These are phyloP conservation scores for Acrobasis suavella DNA, from an alignment of 2,888 invertebrate species.

Conservation along the genomic window DNA sequence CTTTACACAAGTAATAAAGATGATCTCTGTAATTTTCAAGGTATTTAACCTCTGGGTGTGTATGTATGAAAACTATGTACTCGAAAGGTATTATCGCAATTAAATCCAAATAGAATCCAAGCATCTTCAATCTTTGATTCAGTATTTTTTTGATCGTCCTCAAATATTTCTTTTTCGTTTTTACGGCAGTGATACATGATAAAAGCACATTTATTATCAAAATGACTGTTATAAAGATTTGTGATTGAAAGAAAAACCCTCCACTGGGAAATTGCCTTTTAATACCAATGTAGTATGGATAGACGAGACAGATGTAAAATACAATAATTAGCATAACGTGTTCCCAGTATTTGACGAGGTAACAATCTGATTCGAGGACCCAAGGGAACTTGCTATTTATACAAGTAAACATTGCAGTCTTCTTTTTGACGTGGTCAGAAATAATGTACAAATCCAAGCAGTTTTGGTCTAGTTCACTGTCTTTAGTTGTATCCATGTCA, in stretches of 20 bases:
- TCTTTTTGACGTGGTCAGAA: constrained; percentile 73
- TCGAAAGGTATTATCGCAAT: constrained; percentile 76
- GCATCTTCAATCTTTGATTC: constrained; percentile 65
- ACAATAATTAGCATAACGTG: constrained; percentile 66
- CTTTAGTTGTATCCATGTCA: constrained; percentile 54
- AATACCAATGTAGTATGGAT: constrained; percentile 77
- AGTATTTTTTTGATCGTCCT: constrained; percentile 62
- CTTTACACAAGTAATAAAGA: constrained; percentile 74
- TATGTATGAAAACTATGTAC: constrained; percentile 69
- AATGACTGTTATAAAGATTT: constrained; percentile 65
- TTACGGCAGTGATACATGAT: constrained; percentile 71
- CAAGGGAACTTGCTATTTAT: constrained; percentile 68
- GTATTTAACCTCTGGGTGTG: constrained; percentile 47
- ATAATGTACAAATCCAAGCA: constrained; percentile 73
- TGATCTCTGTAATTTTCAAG: constrained; percentile 66
- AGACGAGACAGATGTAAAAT: constrained; percentile 66
- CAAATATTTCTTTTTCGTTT: constrained; percentile 67
- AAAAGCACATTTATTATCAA: constrained; percentile 69
- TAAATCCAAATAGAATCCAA: constrained; percentile 78
- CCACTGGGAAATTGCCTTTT: constrained; percentile 58
- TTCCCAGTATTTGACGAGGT: constrained; percentile 75
- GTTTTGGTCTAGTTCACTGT: constrained; percentile 61
- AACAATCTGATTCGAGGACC: constrained; percentile 72
- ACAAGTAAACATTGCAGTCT: constrained; percentile 60
- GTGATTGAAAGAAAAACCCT: constrained; percentile 60